Base-by-base conservation (phyloP, 2,797 vertebrate genomes). In the Catostomus latipinnis region DNA sequence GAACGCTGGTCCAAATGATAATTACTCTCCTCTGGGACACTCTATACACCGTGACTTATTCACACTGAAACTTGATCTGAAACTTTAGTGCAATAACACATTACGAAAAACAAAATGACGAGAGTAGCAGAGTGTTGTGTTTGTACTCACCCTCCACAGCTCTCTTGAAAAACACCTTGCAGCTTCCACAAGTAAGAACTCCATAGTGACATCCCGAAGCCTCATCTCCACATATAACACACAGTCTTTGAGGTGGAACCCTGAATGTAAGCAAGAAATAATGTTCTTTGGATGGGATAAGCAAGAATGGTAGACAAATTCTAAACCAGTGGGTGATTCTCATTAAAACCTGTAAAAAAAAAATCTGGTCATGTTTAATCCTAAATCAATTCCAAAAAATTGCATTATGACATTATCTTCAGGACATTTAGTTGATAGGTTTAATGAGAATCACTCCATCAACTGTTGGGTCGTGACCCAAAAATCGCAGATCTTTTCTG, bases 151-250 rank as follows among this genome's bases (percentile, higher is more conserved):
- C 98, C 96, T 99, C 98, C 73, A 98, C 96, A 4, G 98, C 98
- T 89, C 98, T 95, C 90, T 99, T 99, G 90, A 99, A 99, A 93
- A 99, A 99, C 85, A 99, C 98, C 86, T 99, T 99, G 34, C 34
- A 34, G 34, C 34, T 34, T 34, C 34, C 34, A 34, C 34, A 34
- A 2, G 34, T 34, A 34, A 99, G 91, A 6, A 99, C 98, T 52
- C 98, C 98, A 43, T 99, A 99, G 85, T 99, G 98, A 83, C 98
- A 99, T 3, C 98, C 98, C 0, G 98, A 99, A 0, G 98, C 98
- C 86, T 99, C 98, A 76, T 99, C 98, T 0, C 96, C 94, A 11
- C 98, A 99, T 86, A 99, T 99, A 74, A 96, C 92, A 82, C 98
- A 99, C 79, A 93, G 91, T 88, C 98, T 97, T 92, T 97, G 98